Evolutionary conservation across 2,888 invertebrate species (phyloP), one percentile per base, ranked within the genome.

Genomic region (Exephanes ischioxanthus): DNA sequence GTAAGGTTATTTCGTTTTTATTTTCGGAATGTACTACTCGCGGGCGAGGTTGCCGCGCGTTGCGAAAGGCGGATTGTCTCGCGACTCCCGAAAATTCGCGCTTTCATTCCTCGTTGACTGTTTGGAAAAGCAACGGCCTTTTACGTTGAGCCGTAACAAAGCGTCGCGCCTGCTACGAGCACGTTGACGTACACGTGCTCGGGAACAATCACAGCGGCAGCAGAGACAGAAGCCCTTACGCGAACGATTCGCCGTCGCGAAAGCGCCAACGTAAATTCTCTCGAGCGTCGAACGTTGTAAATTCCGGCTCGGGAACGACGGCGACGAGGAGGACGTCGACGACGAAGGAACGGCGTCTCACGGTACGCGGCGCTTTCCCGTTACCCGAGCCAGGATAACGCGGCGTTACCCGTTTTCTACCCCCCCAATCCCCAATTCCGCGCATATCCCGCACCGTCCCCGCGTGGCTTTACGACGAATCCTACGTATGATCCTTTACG

Each of bases 381-480:
- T n/a, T 48, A 71, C 48, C n/a, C 78, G 78, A 48, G 45, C 68
- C 68, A 70, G 53, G 41, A 58, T 68, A 78, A 68, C 68, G 70
- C 71, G 70, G 22, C 66, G 45, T 33, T 78, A 71, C 66, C 45
- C 26, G 22, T 22, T 16, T 41, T 16, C 58, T 41, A 30, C 30
- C 30, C 41, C 72, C 33, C 37, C 53, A 61, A 70, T 55, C 48
- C 58, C 45, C 58, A 67, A 63, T 70, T 70, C 33, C 30, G 51
- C 53, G 82, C 51, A 70, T 58, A 22, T 37, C n/a, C 55, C 53
- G 22, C 72, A 67, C 33, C 73, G 53, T 67, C 73, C 63, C 37
- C 67, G 71, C 45, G 67, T 84, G 86, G 83, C 86, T 90, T 90
- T 90, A 90, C 89, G 89, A 88, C 86, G 87, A 87, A 89, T 87